phyloP scores from a whole-genome alignment of 2,113 vertebrate genomes.

The Sinocyclocheilus maitianheensis region DNA sequence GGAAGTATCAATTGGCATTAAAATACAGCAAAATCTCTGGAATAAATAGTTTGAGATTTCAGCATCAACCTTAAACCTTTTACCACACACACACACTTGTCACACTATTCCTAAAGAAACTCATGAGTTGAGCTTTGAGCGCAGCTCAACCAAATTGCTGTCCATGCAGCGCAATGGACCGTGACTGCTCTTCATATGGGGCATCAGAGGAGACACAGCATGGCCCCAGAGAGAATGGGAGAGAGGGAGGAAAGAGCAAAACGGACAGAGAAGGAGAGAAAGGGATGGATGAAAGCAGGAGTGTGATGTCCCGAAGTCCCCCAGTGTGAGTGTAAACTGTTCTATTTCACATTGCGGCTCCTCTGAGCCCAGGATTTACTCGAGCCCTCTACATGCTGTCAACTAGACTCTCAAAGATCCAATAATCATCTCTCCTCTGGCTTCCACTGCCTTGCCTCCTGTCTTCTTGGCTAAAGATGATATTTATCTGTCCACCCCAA shows the following conservation, averaged over 20 bases:
- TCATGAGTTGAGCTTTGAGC: constrained; percentile 39
- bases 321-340: constrained; percentile 52
- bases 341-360: constrained; percentile 53
- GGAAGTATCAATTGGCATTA: constrained; percentile 46
- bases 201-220: constrained; percentile 49
- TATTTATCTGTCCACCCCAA: constrained; percentile 34
- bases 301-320: constrained; percentile 52
- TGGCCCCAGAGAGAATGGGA: constrained; percentile 49
- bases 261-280: constrained; percentile 8
- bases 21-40: constrained; percentile 46
- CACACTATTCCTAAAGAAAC: constrained; percentile 20
- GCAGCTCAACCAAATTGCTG: constrained; percentile 54
- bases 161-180: constrained; percentile 52
- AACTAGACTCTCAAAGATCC: constrained; percentile 49
- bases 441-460: constrained; percentile 32
- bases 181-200: constrained; percentile 56
- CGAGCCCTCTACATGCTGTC: constrained; percentile 51
- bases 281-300: constrained; percentile 52
- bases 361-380: constrained; percentile 55
- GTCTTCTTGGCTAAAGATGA: constrained; percentile 20
- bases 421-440: constrained; percentile 32
- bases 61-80: constrained; percentile 46
- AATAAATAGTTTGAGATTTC: constrained; percentile 52
- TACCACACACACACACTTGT: constrained; percentile 28
- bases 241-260: not conserved